These are phyloP conservation scores for Balanococcus diminutus DNA, from an alignment of 2,888 invertebrate species.

Conservation along the genomic window DNA sequence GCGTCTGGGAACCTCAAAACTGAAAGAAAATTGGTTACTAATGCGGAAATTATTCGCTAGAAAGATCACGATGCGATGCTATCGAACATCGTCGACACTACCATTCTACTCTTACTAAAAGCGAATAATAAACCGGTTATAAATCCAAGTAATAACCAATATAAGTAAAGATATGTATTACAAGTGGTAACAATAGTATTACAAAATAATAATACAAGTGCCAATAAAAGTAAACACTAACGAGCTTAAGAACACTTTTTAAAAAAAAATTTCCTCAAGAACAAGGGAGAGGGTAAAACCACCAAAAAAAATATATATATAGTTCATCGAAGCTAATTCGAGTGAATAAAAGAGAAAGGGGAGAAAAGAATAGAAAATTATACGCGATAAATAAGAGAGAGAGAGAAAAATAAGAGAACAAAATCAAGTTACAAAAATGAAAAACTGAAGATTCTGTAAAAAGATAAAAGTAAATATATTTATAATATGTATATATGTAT, in stretches of 20 bases:
- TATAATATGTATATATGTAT: slow-evolving; percentile 53
- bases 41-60: slow-evolving; percentile 15
- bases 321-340: slow-evolving; percentile 39
- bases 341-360: slow-evolving; percentile 3
- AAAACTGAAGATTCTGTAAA: slow-evolving; percentile 49
- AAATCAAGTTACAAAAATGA: slow-evolving; percentile 55
- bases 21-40: slow-evolving; percentile 35
- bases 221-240: slow-evolving; percentile 54
- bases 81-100: not conserved
- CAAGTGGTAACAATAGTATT: slow-evolving; percentile 54
- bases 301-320: not conserved
- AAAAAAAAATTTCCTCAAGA: slow-evolving; percentile 25
- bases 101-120: not conserved
- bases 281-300: not conserved
- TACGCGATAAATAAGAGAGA: slow-evolving; percentile 27
- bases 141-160: slow-evolving; percentile 46
- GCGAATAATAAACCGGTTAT: slow-evolving; percentile 35
- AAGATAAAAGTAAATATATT: slow-evolving; percentile 51
- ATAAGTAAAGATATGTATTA: slow-evolving; percentile 54
- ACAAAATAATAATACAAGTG: slow-evolving; percentile 53
- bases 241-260: slow-evolving; percentile 53
- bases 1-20: slow-evolving; percentile 9
- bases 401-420: not conserved
- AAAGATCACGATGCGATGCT: not conserved
- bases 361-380: slow-evolving; percentile 31